Evolutionary conservation across 2,113 vertebrate genomes (phyloP), one percentile per base, ranked within the genome.

Genomic region (Eidolon helvum): DNA sequence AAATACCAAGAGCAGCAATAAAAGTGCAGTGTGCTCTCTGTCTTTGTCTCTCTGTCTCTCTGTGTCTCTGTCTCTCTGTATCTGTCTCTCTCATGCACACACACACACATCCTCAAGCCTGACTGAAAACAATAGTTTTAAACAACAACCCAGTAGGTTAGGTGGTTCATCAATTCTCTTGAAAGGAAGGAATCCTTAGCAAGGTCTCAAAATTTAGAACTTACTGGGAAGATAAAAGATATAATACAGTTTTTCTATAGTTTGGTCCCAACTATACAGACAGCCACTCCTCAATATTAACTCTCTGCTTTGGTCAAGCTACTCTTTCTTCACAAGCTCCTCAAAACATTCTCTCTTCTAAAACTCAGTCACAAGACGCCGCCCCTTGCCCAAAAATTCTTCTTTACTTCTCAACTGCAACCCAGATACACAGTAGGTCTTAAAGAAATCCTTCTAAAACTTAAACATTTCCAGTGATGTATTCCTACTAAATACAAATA

Each of bases 401-500:
- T 66, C 38, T 48, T 94, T 59, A 91, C 40, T 69, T 30, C n/a
- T 91, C 22, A 43, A 28, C 1, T 71, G 22, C 8, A 75, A 82
- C 71, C 18, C 21, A 92, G 40, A 75, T 9, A 59, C 5, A n/a
- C 4, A 72, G 10, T 2, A 92, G 55, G 57, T 48, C n/a, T 93
- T 86, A 18, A 92, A 65, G 38, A 97, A 78, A 84, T 87, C 63
- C 28, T 74, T 85, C 33, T 68, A 85, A 87, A 92, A 84, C 22
- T 59, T 71, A 68, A 69, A 82, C 10, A 78, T 35, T 79, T 96
- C 79, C 26, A 91, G 45, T 33, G 50, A 78, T 43, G 10, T 18
- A 40, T 59, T 40, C 43, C 69, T 75, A 92, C 7, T 80, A 59
- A 87, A 65, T 22, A 35, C 40, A 94, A 71, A 48, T 14, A 45